A percentile compares a stretch with the other conserved stretches of the same genome.
Evolutionary conservation across 2,888 invertebrate genomes (phyloP).

Genomic region (Argyresthia goedartella): DNA sequence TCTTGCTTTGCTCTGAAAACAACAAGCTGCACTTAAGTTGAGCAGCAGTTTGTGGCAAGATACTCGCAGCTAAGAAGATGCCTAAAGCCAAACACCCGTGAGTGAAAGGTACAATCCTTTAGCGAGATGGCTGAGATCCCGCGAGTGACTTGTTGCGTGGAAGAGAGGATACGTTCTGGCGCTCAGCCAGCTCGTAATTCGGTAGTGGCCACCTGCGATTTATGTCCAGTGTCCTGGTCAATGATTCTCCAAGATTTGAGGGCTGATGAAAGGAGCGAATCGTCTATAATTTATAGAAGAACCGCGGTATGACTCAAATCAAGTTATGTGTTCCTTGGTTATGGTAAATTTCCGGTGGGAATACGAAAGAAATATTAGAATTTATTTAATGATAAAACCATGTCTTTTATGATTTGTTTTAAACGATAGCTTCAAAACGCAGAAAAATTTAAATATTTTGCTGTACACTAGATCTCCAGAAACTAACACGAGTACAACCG

Average conservation of each 20-base stretch:
- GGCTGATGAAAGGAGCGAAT: not conserved
- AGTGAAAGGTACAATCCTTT: no score
- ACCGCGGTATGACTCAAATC: no score
- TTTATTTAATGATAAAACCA: no score
- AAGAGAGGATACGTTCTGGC: conserved; percentile 19
- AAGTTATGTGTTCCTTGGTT: no score
- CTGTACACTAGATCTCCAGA: not conserved
- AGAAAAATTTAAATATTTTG: not conserved
- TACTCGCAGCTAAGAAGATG: no score
- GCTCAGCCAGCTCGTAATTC: conserved; percentile 31
- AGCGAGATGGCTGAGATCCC: not conserved
- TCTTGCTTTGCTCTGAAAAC: no score
- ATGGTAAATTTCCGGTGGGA: no score
- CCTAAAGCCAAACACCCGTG: no score
- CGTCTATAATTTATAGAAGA: not conserved
- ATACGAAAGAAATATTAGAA: no score
- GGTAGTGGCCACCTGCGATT: conserved; percentile 32
- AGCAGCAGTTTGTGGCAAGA: no score
- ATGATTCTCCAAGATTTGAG: not conserved
- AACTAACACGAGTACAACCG: not conserved
- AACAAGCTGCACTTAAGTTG: no score
- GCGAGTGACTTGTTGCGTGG: conserved; percentile 6
- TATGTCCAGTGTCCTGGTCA: not conserved
- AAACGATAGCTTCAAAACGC: not conserved
- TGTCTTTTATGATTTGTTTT: no score